These are phyloP conservation scores for Abrostola tripartita DNA, from an alignment of 2,888 invertebrate species.

Conservation along the genomic window DNA sequence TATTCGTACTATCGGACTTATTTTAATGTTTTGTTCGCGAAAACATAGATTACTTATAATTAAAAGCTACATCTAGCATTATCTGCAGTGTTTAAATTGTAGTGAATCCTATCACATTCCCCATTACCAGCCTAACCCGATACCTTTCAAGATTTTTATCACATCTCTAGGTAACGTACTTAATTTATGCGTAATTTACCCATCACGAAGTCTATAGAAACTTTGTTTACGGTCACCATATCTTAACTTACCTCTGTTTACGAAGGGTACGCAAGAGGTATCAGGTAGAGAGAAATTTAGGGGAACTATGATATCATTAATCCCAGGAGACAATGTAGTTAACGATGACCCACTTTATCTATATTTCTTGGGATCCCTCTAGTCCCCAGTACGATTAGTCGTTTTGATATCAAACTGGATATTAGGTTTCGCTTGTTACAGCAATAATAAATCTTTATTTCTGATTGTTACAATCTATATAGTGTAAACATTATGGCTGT, in stretches of 20 bases:
- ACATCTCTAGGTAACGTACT: constrained; percentile 14
- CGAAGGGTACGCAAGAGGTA: constrained; percentile 55
- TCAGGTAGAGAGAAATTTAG: constrained; percentile 66
- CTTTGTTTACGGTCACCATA: constrained; percentile 52
- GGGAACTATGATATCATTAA: constrained; percentile 74
- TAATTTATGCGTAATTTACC: constrained; percentile 53
- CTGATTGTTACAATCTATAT: too few species aligned
- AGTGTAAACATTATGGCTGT: too few species aligned
- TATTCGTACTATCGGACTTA: too few species aligned
- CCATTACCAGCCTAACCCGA: background rate
- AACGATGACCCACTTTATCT: constrained; percentile 80
- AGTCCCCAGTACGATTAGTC: constrained; percentile 63
- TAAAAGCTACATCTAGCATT: too few species aligned
- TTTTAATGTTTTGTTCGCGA: too few species aligned
- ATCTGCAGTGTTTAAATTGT: too few species aligned
- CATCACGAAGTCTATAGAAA: constrained; percentile 48
- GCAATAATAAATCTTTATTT: too few species aligned
- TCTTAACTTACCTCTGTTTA: constrained; percentile 55
- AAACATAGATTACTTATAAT: too few species aligned
- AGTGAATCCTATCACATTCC: too few species aligned
- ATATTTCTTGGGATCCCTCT: constrained; percentile 63
- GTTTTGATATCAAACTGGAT: constrained; percentile 60
- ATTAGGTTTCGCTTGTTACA: constrained; percentile 53
- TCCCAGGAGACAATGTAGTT: constrained; percentile 77
- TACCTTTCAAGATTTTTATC: constrained; percentile 35